Base-by-base conservation (phyloP, 2,888 invertebrate genomes). In the Chironomus tentans region DNA sequence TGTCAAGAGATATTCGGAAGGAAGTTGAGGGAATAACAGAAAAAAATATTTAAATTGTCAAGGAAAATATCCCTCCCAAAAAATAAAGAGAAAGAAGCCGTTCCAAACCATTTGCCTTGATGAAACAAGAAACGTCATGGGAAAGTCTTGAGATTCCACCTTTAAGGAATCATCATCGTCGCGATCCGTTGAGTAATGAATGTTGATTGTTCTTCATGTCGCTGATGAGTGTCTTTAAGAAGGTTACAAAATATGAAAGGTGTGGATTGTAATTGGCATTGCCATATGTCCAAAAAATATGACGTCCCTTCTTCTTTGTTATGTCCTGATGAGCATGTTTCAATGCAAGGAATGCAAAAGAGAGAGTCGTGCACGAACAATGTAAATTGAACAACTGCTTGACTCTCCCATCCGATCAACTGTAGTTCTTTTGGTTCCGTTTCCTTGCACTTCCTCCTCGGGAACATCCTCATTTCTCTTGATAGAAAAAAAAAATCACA, bases 131-230 rank as follows among this genome's bases (percentile, higher is more conserved):
- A 21, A 65, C 65, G 6, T 24, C 74, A 74, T 74, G 74, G 74
- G 74, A 74, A 74, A 47, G 62, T 72, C 72, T 56, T 56, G 6
- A 72, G 15, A 62, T 56, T 18, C 38, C 72, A 72, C 72, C 72
- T 72, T 72, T 12, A 72, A 61, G 62, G 18, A 47, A 74, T 12
- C 18, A 6, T 70, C 18, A 12, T 72, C 74, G 74, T 74, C 74
- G 74, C 74, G 74, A 74, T 74, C 68, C 74, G 74, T 68, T 74
- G 74, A 28, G 68, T 74, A 74, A 62, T 74, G 68, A 22, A 46
- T 38, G 38, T 38, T 38, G 38, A 38, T 38, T 38, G 38, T 38
- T 38, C 38, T 38, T 38, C 38, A 38, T 38, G 10, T 21, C 21
- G 46, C 65, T 21, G 24, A 65, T 65, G 24, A 65, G 65, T 3